Conservation (phyloP, 1,140 invertebrate species). For the Philotrypesis tridentata region DNA sequence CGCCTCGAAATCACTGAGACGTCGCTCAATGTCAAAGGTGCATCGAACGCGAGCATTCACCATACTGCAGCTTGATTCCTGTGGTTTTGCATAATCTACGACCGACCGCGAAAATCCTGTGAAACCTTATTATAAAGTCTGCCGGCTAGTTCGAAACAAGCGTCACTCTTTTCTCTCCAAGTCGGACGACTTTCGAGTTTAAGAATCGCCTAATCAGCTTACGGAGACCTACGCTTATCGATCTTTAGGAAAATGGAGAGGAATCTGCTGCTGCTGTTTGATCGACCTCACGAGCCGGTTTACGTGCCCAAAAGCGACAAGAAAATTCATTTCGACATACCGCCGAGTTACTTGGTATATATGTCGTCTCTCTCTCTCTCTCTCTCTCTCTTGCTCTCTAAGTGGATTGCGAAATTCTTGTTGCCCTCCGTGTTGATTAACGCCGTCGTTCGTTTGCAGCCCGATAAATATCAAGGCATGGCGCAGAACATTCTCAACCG, state of each 20-base stretch:
- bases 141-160: not conserved
- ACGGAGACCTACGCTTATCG: not conserved
- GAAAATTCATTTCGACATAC: conserved; percentile 74
- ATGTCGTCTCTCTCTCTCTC: too few relatives aligned
- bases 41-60: not conserved
- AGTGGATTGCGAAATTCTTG: too few relatives aligned
- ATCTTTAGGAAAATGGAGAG: conserved; percentile 25
- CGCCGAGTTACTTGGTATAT: conserved; percentile 73
- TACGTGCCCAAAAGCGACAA: conserved; percentile 73
- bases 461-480: conserved; percentile 78
- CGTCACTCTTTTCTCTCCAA: not conserved
- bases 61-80: not conserved
- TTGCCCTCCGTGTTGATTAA: not conserved
- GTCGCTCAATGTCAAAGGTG: not conserved
- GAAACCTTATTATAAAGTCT: conserved; percentile 12
- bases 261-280: conserved; percentile 78
- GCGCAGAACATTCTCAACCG: conserved; percentile 73
- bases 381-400: too few relatives aligned
- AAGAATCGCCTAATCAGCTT: not conserved
- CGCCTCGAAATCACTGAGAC: not conserved
- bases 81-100: not conserved
- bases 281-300: conserved; percentile 83
- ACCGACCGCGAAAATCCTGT: conserved; percentile 24
- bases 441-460: conserved; percentile 63
- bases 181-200: not conserved